Evolutionary conservation across 2,797 vertebrate species (phyloP).

Genomic region (Cephalopachus bancanus): DNA sequence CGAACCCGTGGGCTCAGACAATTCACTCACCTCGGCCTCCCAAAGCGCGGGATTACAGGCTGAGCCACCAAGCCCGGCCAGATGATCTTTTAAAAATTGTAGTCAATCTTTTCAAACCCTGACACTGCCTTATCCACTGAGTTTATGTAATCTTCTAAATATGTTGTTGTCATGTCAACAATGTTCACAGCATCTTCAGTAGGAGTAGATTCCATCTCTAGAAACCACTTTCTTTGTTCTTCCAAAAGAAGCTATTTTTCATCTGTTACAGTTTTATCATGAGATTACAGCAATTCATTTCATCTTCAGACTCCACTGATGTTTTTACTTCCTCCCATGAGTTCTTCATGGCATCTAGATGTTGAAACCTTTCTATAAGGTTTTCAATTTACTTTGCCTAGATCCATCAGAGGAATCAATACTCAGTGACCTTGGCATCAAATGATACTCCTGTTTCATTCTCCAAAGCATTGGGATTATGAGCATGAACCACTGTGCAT

Average conservation of each 20-base stretch:
- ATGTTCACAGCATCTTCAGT: background rate
- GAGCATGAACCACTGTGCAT: too few species aligned
- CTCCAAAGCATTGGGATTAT: too few species aligned
- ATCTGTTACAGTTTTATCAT: background rate
- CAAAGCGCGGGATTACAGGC: too few species aligned
- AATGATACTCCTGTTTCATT: too few species aligned
- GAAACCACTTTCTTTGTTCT: background rate
- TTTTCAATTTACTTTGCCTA: background rate
- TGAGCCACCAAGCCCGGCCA: too few species aligned
- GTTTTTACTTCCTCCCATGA: background rate
- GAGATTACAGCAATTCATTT: background rate
- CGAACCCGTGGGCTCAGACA: too few species aligned
- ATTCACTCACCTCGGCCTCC: too few species aligned
- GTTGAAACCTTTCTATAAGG: background rate
- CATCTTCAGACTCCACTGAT: background rate
- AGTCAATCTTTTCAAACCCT: background rate
- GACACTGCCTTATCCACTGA: background rate
- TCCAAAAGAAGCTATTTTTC: background rate
- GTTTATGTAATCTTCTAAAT: background rate
- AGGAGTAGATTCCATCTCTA: background rate
- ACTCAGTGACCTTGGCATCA: too few species aligned
- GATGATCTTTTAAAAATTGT: too few species aligned
- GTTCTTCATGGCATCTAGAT: background rate
- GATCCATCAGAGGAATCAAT: background rate
- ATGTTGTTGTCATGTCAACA: background rate